A percentile compares a stretch with the other conserved stretches of the same genome.
Conservation (phyloP, 2,888 invertebrate genomes). For the Watsonalla cultraria region DNA sequence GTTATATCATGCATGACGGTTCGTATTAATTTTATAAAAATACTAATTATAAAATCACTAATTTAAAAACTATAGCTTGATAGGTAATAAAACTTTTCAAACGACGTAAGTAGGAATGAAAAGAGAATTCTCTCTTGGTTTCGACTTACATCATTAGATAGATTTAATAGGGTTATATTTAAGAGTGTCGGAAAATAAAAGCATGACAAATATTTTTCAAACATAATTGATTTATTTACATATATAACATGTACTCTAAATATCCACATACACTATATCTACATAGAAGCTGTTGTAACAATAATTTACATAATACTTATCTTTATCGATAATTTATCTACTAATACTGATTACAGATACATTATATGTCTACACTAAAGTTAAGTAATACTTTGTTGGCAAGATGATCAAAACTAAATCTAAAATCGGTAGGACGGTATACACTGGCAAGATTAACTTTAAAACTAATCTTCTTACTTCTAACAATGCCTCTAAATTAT, state of each 20-base stretch:
- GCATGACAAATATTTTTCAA: slow-evolving; percentile 28
- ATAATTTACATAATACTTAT: slow-evolving; percentile 28
- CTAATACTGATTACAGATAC: slow-evolving; percentile 12
- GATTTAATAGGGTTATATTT: too few relatives aligned
- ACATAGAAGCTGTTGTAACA: slow-evolving; percentile 16
- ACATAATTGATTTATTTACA: slow-evolving; percentile 62
- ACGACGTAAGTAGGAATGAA: too few relatives aligned
- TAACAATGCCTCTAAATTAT: too few relatives aligned
- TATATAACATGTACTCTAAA: slow-evolving; percentile 30
- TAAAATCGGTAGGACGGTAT: slow-evolving; percentile 68
- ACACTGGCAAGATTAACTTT: slow-evolving; percentile 42
- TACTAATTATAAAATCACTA: too few relatives aligned
- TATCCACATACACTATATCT: slow-evolving; percentile 36
- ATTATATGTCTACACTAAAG: slow-evolving; percentile 16
- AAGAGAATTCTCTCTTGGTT: too few relatives aligned
- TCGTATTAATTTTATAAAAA: too few relatives aligned
- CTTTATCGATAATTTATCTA: background rate
- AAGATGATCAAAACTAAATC: slow-evolving; percentile 50
- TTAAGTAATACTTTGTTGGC: slow-evolving; percentile 64
- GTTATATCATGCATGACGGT: too few relatives aligned
- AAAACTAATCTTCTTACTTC: slow-evolving; percentile 9
- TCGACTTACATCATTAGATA: too few relatives aligned
- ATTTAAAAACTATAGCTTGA: too few relatives aligned
- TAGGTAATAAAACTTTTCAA: too few relatives aligned
- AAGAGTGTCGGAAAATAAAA: slow-evolving; percentile 6